Evolutionary conservation across 1,140 invertebrate genomes (phyloP).

Genomic region (Drosophila nebulosa): DNA sequence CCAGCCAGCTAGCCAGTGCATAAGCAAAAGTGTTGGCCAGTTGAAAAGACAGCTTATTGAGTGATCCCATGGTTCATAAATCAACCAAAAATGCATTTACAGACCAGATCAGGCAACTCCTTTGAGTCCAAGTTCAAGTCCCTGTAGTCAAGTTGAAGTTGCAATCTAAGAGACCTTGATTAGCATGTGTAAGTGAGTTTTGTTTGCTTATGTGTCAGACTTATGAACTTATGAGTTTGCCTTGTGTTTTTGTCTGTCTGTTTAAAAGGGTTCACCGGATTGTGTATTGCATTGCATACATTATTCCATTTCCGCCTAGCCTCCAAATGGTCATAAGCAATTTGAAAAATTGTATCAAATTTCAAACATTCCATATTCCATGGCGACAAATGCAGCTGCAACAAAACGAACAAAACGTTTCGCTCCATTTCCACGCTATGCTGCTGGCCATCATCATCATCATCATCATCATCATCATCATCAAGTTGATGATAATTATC

Average conservation of each 20-base stretch:
- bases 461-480: slow-evolving; percentile 3
- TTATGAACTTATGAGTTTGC: neutral
- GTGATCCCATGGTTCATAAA: slow-evolving; percentile 48
- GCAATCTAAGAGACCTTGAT: too few species aligned
- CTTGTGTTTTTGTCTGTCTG: too few species aligned
- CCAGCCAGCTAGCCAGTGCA: too few species aligned
- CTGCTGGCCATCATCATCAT: slow-evolving; percentile 25
- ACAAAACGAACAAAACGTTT: slow-evolving; percentile 13
- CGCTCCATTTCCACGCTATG: slow-evolving; percentile 50
- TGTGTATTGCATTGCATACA: neutral
- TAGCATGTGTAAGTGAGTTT: too few species aligned
- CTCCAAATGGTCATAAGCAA: slow-evolving; percentile 26
- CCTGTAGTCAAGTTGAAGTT: too few species aligned
- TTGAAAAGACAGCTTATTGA: slow-evolving; percentile 28
- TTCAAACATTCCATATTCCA: slow-evolving; percentile 49
- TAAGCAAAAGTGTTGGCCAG: neutral
- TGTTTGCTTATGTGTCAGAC: neutral
- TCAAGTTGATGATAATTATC: slow-evolving; percentile 15
- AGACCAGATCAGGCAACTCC: too few species aligned
- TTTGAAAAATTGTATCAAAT: slow-evolving; percentile 59
- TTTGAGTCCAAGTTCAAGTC: too few species aligned
- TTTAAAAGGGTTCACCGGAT: neutral
- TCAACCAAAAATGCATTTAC: slow-evolving; percentile 29
- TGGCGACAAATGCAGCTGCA: slow-evolving; percentile 36
- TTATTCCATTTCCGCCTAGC: slow-evolving; percentile 4